A percentile compares a stretch with the other conserved stretches of the same genome.
phyloP scores from a whole-genome alignment of 2,888 invertebrate species.

The Microplitis deprimator region DNA sequence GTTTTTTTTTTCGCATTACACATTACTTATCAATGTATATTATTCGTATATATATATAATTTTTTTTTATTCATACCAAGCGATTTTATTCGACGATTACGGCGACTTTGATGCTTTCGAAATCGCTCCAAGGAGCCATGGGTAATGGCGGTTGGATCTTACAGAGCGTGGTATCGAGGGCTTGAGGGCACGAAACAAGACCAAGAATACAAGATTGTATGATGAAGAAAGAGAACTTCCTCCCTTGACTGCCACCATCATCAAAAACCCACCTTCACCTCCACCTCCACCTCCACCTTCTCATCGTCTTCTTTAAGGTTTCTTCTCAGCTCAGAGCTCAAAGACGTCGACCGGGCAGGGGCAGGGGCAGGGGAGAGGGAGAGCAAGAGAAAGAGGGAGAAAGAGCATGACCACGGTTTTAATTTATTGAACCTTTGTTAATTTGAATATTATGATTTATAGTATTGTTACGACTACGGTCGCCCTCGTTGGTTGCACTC shows the following conservation, averaged over 20 bases:
- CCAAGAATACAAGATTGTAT: constrained; percentile 18
- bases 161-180: constrained; percentile 13
- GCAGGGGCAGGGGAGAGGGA: not conserved
- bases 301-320: constrained; percentile 13
- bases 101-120: constrained; percentile 41
- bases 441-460: constrained; percentile 61
- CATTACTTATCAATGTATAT: constrained; percentile 43
- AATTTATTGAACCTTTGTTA: constrained; percentile 60
- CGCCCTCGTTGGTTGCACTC: constrained; percentile 39
- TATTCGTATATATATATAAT: constrained; percentile 29
- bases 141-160: constrained; percentile 33
- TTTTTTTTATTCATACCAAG: constrained; percentile 1
- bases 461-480: constrained; percentile 57
- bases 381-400: not conserved
- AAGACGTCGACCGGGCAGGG: constrained; percentile 1
- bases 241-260: not conserved
- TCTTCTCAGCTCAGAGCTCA: not conserved
- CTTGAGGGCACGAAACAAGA: constrained; percentile 35
- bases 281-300: constrained; percentile 17
- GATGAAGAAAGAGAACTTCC: constrained; percentile 13
- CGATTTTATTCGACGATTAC: constrained; percentile 42
- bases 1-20: not conserved
- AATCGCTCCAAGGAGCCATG: constrained; percentile 37
- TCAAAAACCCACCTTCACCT: constrained; percentile 14
- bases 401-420: constrained; percentile 52